phyloP scores from a whole-genome alignment of 2,888 invertebrate genomes.

The Timema cristinae region DNA sequence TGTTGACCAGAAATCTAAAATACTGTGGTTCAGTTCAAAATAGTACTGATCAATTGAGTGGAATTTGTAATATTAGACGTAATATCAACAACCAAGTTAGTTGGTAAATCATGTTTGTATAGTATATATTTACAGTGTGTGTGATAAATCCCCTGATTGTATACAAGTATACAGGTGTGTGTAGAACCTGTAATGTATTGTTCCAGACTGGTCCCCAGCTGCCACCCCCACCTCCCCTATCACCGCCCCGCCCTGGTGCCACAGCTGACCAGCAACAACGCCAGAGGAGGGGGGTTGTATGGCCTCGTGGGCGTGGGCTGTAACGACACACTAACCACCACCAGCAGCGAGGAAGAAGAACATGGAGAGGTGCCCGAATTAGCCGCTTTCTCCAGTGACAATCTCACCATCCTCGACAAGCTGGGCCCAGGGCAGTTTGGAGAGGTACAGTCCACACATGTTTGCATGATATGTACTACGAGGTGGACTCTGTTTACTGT shows the following conservation, averaged over 20 bases:
- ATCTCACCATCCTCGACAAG: constrained; percentile 49
- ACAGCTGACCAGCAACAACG: constrained; percentile 17
- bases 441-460: constrained; percentile 42
- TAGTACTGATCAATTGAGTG: too few species aligned
- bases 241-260: constrained; percentile 32
- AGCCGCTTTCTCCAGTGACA: constrained; percentile 46
- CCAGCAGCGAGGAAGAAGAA: constrained; percentile 28
- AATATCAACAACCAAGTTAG: too few species aligned
- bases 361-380: constrained; percentile 35
- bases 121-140: too few species aligned
- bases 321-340: constrained; percentile 20
- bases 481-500: background rate
- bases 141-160: too few species aligned
- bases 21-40: too few species aligned
- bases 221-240: constrained; percentile 29
- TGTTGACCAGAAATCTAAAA: too few species aligned
- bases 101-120: too few species aligned
- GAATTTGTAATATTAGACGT: too few species aligned
- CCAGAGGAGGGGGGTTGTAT: constrained; percentile 18
- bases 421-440: constrained; percentile 53
- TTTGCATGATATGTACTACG: constrained; percentile 4
- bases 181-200: background rate
- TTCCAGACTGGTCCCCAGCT: constrained; percentile 31
- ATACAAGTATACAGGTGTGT: too few species aligned
- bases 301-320: constrained; percentile 16